Evolutionary conservation across 35 echinoderm and acorn worm genomes (phyloP).

Genomic region (Ptychodera flava): DNA sequence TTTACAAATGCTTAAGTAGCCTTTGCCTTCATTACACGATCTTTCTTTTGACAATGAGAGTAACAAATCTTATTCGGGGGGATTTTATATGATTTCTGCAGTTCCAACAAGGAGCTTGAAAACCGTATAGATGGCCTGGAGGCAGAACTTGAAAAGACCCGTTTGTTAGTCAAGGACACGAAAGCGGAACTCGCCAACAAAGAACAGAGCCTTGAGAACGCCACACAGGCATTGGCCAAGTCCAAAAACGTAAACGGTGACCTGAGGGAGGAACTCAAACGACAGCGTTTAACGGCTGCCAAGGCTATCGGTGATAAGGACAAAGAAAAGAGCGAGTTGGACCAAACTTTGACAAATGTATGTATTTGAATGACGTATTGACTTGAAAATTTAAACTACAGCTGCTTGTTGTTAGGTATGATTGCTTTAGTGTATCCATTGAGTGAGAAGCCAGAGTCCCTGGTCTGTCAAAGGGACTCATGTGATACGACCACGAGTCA

Average conservation of each 20-base stretch:
- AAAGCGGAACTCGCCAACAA: background rate
- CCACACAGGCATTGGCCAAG: background rate
- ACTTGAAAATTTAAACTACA: too few species aligned
- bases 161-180: background rate
- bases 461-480: too few species aligned
- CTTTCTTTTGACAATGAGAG: too few species aligned
- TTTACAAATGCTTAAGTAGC: too few species aligned
- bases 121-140: background rate
- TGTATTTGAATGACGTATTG: too few species aligned
- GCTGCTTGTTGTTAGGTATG: too few species aligned
- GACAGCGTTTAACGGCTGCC: background rate
- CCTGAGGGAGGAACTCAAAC: background rate
- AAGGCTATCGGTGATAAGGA: background rate
- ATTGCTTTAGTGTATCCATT: too few species aligned
- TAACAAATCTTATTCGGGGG: too few species aligned
- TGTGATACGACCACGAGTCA: too few species aligned
- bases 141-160: background rate
- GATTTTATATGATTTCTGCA: too few species aligned
- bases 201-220: background rate
- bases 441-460: too few species aligned
- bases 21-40: too few species aligned
- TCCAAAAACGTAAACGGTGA: background rate
- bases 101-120: background rate
- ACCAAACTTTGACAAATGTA: background rate
- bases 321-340: background rate